Percentiles rank a stretch among this genome's conserved stretches.
Conservation (phyloP, 1,140 invertebrate species). For the Hycleus phaleratus region DNA sequence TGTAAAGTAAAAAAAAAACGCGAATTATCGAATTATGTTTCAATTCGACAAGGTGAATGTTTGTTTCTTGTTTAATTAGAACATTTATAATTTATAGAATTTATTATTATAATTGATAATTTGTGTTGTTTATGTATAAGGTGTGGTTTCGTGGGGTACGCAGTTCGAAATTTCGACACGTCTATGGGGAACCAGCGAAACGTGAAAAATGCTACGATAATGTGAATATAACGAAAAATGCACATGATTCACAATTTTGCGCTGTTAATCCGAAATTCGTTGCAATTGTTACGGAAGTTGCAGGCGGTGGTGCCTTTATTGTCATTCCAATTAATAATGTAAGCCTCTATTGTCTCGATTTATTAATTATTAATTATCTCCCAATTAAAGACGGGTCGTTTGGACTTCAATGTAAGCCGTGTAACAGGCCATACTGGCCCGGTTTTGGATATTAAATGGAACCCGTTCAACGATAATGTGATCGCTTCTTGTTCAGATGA, state of each 20-base stretch:
- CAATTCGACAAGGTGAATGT: no score
- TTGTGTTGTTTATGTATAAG: constrained; percentile 38
- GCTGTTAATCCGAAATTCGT: constrained; percentile 92
- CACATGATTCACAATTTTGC: constrained; percentile 87
- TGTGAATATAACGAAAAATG: constrained; percentile 85
- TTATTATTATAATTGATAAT: constrained; percentile 33
- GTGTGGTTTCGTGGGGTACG: constrained; percentile 76
- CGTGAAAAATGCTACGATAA: constrained; percentile 88
- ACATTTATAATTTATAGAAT: not conserved
- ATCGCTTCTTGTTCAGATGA: constrained; percentile 94
- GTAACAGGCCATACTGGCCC: constrained; percentile 77
- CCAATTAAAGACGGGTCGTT: constrained; percentile 54
- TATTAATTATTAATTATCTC: constrained; percentile 7
- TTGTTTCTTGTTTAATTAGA: no score
- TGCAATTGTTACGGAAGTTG: constrained; percentile 88
- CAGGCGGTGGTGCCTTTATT: constrained; percentile 87
- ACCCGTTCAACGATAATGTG: constrained; percentile 90
- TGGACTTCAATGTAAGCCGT: constrained; percentile 69
- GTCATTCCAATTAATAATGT: constrained; percentile 86
- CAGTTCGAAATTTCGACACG: constrained; percentile 87
- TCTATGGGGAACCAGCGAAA: constrained; percentile 82
- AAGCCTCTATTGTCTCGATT: constrained; percentile 37
- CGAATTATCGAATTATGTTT: no score
- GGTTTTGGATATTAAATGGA: constrained; percentile 82
- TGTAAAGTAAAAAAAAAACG: no score